Base-by-base conservation (phyloP, 2,113 vertebrate species). In the Clinocottus analis region DNA sequence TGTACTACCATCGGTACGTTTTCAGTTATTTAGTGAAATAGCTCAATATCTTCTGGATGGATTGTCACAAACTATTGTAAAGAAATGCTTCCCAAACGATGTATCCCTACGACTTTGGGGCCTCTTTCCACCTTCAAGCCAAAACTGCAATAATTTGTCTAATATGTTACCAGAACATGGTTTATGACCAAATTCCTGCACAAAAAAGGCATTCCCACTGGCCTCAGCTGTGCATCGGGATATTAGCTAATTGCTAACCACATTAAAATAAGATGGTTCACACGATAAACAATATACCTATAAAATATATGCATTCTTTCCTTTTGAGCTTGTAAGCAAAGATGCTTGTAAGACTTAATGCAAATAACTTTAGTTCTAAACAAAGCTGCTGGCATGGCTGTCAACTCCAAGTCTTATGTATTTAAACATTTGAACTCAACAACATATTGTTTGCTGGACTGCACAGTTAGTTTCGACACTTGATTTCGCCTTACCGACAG, bases 341-440 rank as follows among this genome's bases (percentile, higher is more conserved):
- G 25, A n/a, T 5, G 51, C n/a, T 47, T 55, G n/a, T 11, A 13
- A 12, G 23, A 25, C 25, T 55, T 23, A 11, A 55, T 25, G 25
- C 51, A 13, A 25, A 25, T 3, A 19, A 51, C 51, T 53, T 23
- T 4, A 11, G 47, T 21, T 21, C 47, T 19, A 3, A 47, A 21
- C 45, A 47, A 47, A 51, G 19, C 47, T n/a, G 21, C 47, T n/a
- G 25, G 51, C 23, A 29, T 61, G 29, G 16, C 53, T 67, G 51
- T 47, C 33, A 7, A 60, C 55, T 59, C 55, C 23, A 60, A 11
- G 3, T 71, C 25, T 71, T 41, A 39, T 61, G 69, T 27, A 60
- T 39, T 63, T 47, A 72, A 21, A 79, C 53, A 60, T 64, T 21
- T 61, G 16, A 73, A n/a, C 10, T 56, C n/a, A 7, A 11, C 39